phyloP scores from a whole-genome alignment of 2,888 invertebrate genomes.

The Hemicrepidius hirtus region DNA sequence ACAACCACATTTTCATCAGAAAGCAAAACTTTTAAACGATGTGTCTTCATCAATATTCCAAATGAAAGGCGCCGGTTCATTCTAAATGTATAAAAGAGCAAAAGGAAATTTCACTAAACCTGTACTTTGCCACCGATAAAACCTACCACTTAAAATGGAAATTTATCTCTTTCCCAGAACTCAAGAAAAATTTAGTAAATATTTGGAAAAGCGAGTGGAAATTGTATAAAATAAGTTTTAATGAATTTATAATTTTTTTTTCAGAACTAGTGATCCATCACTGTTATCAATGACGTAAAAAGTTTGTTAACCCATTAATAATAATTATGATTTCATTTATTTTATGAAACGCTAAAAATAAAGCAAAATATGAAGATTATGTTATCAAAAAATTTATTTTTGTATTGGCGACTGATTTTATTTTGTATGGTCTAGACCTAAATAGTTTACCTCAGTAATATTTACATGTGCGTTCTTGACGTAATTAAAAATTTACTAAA shows the following conservation, averaged over 20 bases:
- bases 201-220: constrained; percentile 3
- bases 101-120: constrained; percentile 18
- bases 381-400: not conserved
- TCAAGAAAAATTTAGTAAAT: constrained; percentile 13
- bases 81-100: constrained; percentile 22
- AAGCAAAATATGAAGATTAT: not conserved
- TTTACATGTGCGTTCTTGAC: too few species aligned
- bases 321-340: not conserved
- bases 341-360: constrained; percentile 5
- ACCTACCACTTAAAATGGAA: constrained; percentile 31
- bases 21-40: constrained; percentile 31
- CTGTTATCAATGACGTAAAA: not conserved
- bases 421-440: not conserved
- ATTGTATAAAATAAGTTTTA: not conserved
- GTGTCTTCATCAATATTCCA: constrained; percentile 35
- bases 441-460: too few species aligned
- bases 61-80: constrained; percentile 18
- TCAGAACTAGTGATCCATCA: not conserved
- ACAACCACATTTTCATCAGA: constrained; percentile 26
- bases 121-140: constrained; percentile 22
- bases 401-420: constrained; percentile 9
- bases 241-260: not conserved
- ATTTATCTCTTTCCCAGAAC: constrained; percentile 13
- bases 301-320: constrained; percentile 12
- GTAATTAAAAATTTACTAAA: too few species aligned